A percentile compares a stretch with the other conserved stretches of the same genome.
Evolutionary conservation across 2,888 invertebrate species (phyloP).

Genomic region (Leucophora obtusa): DNA sequence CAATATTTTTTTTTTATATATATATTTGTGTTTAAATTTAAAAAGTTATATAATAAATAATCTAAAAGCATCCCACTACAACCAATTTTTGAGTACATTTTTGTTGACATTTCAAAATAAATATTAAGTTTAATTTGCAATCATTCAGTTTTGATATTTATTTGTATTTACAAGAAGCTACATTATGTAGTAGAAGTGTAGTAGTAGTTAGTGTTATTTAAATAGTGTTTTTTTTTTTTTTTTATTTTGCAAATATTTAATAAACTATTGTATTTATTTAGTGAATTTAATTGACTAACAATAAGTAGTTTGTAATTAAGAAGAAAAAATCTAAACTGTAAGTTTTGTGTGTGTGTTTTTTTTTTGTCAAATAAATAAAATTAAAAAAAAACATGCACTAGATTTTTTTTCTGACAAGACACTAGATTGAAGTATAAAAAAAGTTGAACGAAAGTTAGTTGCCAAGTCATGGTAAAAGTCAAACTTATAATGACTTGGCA

Average conservation of each 20-base stretch:
- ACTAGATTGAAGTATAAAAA: background rate
- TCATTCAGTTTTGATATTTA: background rate
- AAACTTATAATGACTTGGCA: too few species aligned
- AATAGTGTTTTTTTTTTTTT: background rate
- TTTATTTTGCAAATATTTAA: background rate
- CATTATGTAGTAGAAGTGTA: background rate
- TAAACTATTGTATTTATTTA: too few species aligned
- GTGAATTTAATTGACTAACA: background rate
- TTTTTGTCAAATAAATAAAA: background rate
- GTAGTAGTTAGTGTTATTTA: background rate
- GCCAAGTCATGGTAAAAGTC: too few species aligned
- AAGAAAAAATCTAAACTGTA: background rate
- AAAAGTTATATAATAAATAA: too few species aligned
- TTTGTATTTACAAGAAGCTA: background rate
- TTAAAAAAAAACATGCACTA: background rate
- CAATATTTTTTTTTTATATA: background rate
- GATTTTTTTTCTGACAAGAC: background rate
- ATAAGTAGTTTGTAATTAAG: background rate
- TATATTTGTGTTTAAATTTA: too few species aligned
- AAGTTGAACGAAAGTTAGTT: background rate
- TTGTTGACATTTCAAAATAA: background rate
- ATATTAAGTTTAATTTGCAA: background rate
- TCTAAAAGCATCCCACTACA: slow-evolving; percentile 71
- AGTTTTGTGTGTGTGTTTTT: too few species aligned
- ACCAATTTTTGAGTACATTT: slow-evolving; percentile 74